Evolutionary conservation across 2,113 vertebrate species (phyloP).

Genomic region (Stigmatopora argus): DNA sequence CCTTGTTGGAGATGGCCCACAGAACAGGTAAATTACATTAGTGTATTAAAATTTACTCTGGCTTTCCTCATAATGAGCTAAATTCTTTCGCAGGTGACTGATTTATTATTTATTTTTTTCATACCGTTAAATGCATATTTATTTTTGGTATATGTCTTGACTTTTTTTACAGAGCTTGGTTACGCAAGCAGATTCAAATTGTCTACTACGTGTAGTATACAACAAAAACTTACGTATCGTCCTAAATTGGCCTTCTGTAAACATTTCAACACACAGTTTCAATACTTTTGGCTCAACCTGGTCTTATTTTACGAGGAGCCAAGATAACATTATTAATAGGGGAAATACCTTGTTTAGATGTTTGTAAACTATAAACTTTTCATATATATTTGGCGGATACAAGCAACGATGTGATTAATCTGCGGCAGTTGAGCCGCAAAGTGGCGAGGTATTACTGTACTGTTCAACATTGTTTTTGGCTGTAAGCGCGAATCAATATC

Average conservation of each 20-base stretch:
- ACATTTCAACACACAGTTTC: background rate
- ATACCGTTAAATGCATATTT: background rate
- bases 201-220: too few species aligned
- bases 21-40: conserved; percentile 78
- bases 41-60: too few species aligned
- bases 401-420: too few species aligned
- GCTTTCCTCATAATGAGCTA: background rate
- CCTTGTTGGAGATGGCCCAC: conserved; percentile 95
- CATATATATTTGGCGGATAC: too few species aligned
- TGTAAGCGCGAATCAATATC: background rate
- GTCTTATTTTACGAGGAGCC: background rate
- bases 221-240: too few species aligned
- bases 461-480: background rate
- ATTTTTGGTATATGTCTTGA: background rate
- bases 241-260: background rate
- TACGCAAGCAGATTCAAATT: too few species aligned
- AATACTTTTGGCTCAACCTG: background rate
- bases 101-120: background rate
- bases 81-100: background rate
- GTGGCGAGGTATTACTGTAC: too few species aligned
- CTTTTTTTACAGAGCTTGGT: background rate
- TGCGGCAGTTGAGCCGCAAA: too few species aligned
- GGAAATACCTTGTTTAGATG: too few species aligned
- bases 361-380: too few species aligned
- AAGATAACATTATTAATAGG: background rate